phyloP scores from a whole-genome alignment of 2,113 vertebrate genomes.

The Pelecanoides urinatrix region DNA sequence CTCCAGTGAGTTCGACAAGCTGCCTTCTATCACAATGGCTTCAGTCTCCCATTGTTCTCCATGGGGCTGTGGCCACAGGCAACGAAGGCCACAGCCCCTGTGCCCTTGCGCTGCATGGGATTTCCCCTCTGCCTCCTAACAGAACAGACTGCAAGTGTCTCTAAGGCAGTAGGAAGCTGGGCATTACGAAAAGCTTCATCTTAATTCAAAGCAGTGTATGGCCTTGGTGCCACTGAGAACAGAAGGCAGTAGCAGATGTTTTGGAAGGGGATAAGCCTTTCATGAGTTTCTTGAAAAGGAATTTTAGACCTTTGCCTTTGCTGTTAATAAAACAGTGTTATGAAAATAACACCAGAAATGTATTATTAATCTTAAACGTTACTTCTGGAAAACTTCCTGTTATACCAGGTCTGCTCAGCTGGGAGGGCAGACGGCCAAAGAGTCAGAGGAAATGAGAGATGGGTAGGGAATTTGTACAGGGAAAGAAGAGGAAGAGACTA shows the following conservation, averaged over 20 bases:
- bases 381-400: neutral
- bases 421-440: neutral
- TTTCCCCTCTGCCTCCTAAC: conserved; percentile 28
- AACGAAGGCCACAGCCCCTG: neutral
- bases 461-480: neutral
- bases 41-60: conserved; percentile 38
- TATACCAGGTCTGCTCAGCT: neutral
- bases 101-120: conserved; percentile 29
- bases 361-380: neutral
- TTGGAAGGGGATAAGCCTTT: neutral
- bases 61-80: conserved; percentile 4
- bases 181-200: neutral
- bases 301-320: neutral
- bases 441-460: neutral
- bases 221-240: neutral
- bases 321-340: neutral
- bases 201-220: neutral
- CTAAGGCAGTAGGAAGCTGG: conserved; percentile 15
- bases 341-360: conserved; percentile 3
- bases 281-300: neutral
- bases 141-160: conserved; percentile 3
- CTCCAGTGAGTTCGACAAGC: neutral
- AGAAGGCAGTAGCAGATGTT: conserved; percentile 1
- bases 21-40: neutral
- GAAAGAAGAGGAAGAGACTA: neutral